Evolutionary conservation across 2,113 vertebrate species (phyloP).

Genomic region (Callocephalon fimbriatum): DNA sequence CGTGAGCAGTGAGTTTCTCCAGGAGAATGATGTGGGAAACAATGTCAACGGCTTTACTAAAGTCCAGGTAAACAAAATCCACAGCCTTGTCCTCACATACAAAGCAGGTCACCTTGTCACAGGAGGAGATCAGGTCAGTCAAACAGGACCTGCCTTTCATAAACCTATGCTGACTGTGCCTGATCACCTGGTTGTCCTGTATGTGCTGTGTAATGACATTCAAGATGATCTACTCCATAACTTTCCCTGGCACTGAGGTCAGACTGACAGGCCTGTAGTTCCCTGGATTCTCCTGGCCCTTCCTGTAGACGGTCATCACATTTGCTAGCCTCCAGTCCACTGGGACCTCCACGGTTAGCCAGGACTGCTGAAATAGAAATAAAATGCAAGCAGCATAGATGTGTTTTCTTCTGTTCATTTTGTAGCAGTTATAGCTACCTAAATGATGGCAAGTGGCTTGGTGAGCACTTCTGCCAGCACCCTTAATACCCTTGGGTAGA

Average conservation of each 20-base stretch:
- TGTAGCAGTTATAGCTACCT: neutral
- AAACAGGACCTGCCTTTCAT: neutral
- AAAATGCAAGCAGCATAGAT: neutral
- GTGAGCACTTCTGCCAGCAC: neutral
- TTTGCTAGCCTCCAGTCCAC: neutral
- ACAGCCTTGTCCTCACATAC: neutral
- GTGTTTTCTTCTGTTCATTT: neutral
- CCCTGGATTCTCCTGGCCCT: neutral
- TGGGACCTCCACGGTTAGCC: rapidly evolving
- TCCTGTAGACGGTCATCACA: neutral
- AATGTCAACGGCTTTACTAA: neutral
- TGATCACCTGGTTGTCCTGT: neutral
- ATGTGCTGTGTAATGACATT: neutral
- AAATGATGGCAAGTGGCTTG: neutral
- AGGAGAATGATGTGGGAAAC: neutral
- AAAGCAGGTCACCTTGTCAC: rapidly evolving
- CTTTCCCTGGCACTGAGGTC: neutral
- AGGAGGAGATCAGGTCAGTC: neutral
- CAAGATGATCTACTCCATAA: neutral
- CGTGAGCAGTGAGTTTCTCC: neutral
- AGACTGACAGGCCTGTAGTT: neutral
- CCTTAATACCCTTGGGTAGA: neutral
- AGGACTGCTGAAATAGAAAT: neutral
- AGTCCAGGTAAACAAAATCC: neutral
- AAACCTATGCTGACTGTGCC: neutral